These are phyloP conservation scores for Gulo gulo DNA, from an alignment of 2,113 vertebrate species.

Conservation along the genomic window DNA sequence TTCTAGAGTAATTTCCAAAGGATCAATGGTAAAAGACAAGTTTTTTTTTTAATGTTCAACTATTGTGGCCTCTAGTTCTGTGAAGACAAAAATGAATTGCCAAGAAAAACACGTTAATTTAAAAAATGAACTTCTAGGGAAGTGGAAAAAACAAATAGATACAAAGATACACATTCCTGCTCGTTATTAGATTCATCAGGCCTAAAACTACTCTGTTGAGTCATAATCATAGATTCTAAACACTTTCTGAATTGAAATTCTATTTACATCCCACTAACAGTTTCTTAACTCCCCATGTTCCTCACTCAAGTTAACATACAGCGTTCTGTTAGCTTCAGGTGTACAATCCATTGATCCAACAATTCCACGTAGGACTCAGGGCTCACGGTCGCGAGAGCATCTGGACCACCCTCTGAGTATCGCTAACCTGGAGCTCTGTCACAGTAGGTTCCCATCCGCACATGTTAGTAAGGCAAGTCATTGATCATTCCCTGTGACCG, in stretches of 20 bases:
- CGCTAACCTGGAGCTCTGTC: not conserved
- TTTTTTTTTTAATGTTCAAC: not conserved
- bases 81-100: not conserved
- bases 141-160: not conserved
- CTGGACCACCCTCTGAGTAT: not conserved
- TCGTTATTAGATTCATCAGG: not conserved
- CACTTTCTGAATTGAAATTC: not conserved
- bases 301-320: not conserved
- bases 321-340: not conserved
- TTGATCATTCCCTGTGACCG: not conserved
- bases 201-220: not conserved
- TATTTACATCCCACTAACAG: too few species aligned
- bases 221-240: not conserved
- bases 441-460: not conserved
- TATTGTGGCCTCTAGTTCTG: not conserved
- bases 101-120: not conserved
- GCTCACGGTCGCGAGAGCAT: fast-evolving
- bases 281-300: not conserved
- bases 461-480: not conserved
- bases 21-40: not conserved
- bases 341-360: not conserved
- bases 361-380: not conserved
- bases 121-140: not conserved
- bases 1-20: not conserved
- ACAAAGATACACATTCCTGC: not conserved